Evolutionary conservation across 1,140 invertebrate genomes (phyloP).

Genomic region (Maconellicoccus hirsutus): DNA sequence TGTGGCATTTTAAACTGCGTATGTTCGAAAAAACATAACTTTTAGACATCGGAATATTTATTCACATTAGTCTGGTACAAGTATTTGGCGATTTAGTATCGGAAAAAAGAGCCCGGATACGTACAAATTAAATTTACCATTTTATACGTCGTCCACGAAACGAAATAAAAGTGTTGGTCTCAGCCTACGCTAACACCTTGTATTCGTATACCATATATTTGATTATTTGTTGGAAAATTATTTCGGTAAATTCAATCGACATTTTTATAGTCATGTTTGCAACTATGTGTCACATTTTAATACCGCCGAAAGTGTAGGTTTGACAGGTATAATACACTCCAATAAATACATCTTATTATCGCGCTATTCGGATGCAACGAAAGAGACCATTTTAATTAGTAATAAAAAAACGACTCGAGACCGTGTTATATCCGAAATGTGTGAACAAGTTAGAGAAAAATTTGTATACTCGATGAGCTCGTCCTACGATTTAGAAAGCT

Average conservation of each 20-base stretch:
- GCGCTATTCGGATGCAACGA: neutral
- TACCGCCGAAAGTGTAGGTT: neutral
- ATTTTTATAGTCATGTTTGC: constrained; percentile 4
- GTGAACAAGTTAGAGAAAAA: too few species aligned
- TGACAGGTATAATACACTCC: neutral
- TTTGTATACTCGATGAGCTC: neutral
- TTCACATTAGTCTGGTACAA: neutral
- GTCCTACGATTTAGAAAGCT: neutral
- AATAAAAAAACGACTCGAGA: neutral
- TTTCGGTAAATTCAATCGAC: neutral
- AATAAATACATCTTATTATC: neutral
- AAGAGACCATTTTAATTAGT: neutral
- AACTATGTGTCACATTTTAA: neutral
- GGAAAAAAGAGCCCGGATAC: neutral
- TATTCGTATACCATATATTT: neutral
- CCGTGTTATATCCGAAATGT: too few species aligned
- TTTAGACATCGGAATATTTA: neutral
- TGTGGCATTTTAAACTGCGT: neutral
- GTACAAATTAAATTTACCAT: constrained; percentile 5
- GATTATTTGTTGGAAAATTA: neutral
- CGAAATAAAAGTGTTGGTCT: neutral
- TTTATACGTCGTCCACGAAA: neutral
- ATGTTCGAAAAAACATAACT: neutral
- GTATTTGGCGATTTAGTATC: constrained; percentile 3
- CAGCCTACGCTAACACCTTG: neutral